Base-by-base conservation (phyloP, 2,888 invertebrate genomes). In the Hirtodrosophila duncani region DNA sequence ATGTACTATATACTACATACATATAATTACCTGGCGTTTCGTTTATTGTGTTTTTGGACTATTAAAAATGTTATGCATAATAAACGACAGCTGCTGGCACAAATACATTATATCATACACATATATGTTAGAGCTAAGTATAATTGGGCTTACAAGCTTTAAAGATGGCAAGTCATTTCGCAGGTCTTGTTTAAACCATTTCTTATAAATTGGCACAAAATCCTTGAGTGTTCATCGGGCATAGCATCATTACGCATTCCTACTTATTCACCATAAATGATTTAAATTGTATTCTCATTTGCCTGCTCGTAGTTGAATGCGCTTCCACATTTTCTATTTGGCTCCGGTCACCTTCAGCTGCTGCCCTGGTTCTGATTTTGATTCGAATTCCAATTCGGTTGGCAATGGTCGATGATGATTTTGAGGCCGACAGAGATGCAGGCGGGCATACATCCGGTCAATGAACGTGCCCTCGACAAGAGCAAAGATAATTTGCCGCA, bases 361-460 rank as follows among this genome's bases (percentile, higher is more conserved):
- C 17, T 27, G 52, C 18, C 34, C 39, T n/a, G 20, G 24, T 8
- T 20, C 11, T 7, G 3, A 17, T n/a, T 16, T 21, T 8, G 11
- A 11, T 8, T 11, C 18, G 33, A 9, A 18, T 29, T 53, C 46
- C 43, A n/a, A n/a, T n/a, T n/a, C n/a, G n/a, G n/a, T n/a, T n/a
- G n/a, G n/a, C n/a, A n/a, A n/a, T n/a, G n/a, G n/a, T n/a, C n/a
- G n/a, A n/a, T n/a, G n/a, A n/a, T n/a, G 33, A 30, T 58, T 43
- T 16, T 29, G 46, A 46, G 36, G 37, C 37, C 38, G 44, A 33
- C 55, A 46, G 34, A 41, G 34, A 41, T 55, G 57, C 63, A 63
- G 53, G 56, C 48, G 46, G 46, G 42, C 71, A 64, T 41, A 59
- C 59, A 60, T 77, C 72, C 72, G 72, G 69, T 60, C 57, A 60